phyloP scores from a whole-genome alignment of 2,113 vertebrate genomes.

The Carassius auratus region DNA sequence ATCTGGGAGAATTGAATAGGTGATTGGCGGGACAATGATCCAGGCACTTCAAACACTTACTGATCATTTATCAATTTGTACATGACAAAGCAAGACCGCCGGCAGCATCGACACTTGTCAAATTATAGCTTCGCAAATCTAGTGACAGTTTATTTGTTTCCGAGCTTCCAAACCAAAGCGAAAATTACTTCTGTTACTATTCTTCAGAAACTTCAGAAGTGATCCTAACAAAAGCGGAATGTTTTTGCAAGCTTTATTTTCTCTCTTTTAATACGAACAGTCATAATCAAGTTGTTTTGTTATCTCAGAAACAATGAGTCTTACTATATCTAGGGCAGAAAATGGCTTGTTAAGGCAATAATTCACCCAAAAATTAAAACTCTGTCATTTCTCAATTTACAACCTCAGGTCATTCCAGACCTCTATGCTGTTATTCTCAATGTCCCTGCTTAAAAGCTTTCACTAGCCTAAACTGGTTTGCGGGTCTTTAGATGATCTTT shows the following conservation, averaged over 20 bases:
- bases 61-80: constrained; percentile 45
- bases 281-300: not conserved
- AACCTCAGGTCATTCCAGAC: not conserved
- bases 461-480: not conserved
- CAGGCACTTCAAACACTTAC: constrained; percentile 48
- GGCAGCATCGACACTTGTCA: constrained; percentile 10
- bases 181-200: not conserved
- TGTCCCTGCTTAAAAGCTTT: not conserved
- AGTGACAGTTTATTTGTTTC: constrained; percentile 44
- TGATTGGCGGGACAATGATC: constrained; percentile 56
- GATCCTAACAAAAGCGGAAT: not conserved
- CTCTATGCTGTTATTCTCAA: not conserved
- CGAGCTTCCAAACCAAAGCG: not conserved
- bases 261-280: not conserved
- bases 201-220: not conserved
- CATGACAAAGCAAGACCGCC: constrained; percentile 22
- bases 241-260: not conserved
- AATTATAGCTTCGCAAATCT: constrained; percentile 28
- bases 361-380: not conserved
- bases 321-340: not conserved
- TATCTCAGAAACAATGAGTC: not conserved
- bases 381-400: not conserved
- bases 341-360: not conserved
- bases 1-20: constrained; percentile 33
- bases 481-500: not conserved